These are phyloP conservation scores for Melipona quadrifasciata DNA, from an alignment of 1,140 invertebrate species.

Conservation along the genomic window DNA sequence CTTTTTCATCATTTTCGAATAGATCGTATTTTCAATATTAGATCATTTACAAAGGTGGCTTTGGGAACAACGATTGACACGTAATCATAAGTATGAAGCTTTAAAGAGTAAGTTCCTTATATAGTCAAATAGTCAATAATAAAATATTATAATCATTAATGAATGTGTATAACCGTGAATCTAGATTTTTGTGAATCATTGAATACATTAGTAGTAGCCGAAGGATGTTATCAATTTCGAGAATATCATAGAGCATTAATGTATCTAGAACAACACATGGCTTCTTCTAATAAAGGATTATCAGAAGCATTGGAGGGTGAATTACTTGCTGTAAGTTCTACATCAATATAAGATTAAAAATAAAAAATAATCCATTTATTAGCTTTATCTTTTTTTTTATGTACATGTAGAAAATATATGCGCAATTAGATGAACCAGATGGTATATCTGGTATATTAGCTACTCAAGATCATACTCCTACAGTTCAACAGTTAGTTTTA, in stretches of 20 bases:
- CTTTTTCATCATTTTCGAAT: constrained; percentile 36
- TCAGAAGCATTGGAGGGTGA: constrained; percentile 83
- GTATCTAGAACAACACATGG: constrained; percentile 88
- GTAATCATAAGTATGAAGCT: constrained; percentile 71
- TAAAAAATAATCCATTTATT: neutral
- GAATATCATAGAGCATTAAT: constrained; percentile 88
- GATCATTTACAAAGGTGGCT: constrained; percentile 90
- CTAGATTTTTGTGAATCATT: constrained; percentile 83
- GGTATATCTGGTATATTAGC: constrained; percentile 88
- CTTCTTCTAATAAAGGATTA: constrained; percentile 82
- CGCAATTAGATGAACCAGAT: constrained; percentile 89
- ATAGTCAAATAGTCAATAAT: neutral
- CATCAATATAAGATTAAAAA: neutral
- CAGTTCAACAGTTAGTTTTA: constrained; percentile 87
- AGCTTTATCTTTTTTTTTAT: constrained; percentile 45
- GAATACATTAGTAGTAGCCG: constrained; percentile 86
- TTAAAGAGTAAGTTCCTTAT: constrained; percentile 63
- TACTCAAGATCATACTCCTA: constrained; percentile 85
- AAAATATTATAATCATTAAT: constrained; percentile 6
- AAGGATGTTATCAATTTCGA: constrained; percentile 87
- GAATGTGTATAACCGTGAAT: constrained; percentile 50
- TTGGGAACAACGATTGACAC: constrained; percentile 83
- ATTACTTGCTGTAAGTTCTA: constrained; percentile 73
- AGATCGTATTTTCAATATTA: constrained; percentile 86
- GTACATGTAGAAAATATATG: constrained; percentile 88